Evolutionary conservation across 2,888 invertebrate species (phyloP), one percentile per base, ranked within the genome.

Genomic region (Phyllotreta striolata): DNA sequence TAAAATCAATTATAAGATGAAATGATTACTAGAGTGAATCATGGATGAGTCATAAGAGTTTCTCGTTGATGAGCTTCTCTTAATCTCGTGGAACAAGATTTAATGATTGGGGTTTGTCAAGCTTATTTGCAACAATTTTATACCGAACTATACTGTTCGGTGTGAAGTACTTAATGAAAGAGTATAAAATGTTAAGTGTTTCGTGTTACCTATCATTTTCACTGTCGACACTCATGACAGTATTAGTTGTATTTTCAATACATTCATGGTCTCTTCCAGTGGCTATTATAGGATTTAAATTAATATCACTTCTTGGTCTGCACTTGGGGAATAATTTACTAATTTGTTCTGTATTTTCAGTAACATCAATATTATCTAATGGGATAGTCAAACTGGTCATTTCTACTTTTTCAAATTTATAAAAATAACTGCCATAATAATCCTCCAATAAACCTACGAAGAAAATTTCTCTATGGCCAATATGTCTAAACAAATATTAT

Each of bases 251-350:
- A 78, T 83, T 82, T 70, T 83, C 82, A 72, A 76, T 76, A 74
- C 77, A 76, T 74, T 80, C 80, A 81, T 81, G 77, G 73, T 81
- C 79, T 75, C 77, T 77, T 70, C 71, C 76, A 70, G 79, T 73
- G 70, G 76, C 74, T 73, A 81, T 78, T 70, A 84, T 80, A 54
- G 83, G 83, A 80, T 85, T 86, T 73, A 85, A 80, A 80, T 85
- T 85, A 75, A 85, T 83, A 80, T 85, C 86, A 75, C 83, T 83
- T 78, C 88, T 85, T 73, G 92, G 92, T 77, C 92, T 88, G 84
- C 93, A 93, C 89, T 93, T 93, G 77, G 92, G 92, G 84, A 93
- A 93, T 78, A 93, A 86, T 81, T 90, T 87, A 79, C 91, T 91
- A 84, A 93, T 91, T 84, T 90, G 89, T 85, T 91, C 91, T 83